These are phyloP conservation scores for Myopa tessellatipennis DNA, from an alignment of 2,888 invertebrate genomes.

Conservation along the genomic window DNA sequence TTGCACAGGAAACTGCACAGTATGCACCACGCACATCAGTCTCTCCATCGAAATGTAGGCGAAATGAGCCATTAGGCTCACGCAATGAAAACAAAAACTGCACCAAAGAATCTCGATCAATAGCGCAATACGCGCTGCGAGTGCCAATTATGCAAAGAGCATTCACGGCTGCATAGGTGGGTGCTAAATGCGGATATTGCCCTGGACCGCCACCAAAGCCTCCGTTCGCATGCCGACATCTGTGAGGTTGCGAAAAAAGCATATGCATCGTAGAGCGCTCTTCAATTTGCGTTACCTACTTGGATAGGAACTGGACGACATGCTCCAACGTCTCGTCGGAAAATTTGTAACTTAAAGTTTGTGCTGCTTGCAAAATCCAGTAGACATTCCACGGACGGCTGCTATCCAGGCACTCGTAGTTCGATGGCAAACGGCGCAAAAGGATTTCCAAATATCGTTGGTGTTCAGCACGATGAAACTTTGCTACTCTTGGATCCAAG, in stretches of 20 bases:
- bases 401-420: constrained; percentile 89
- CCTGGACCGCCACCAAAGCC: constrained; percentile 96
- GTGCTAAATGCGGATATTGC: constrained; percentile 92
- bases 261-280: neutral
- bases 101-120: constrained; percentile 79
- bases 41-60: constrained; percentile 92
- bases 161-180: constrained; percentile 97
- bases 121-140: constrained; percentile 86
- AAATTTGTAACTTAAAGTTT: constrained; percentile 77
- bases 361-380: constrained; percentile 94
- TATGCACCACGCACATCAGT: constrained; percentile 96
- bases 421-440: constrained; percentile 75
- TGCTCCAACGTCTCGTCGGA: constrained; percentile 71
- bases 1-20: constrained; percentile 92
- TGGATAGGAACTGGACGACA: constrained; percentile 73
- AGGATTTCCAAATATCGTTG: constrained; percentile 76
- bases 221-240: constrained; percentile 71
- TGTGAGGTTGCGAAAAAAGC: constrained; percentile 40
- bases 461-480: constrained; percentile 74
- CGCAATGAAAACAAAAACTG: constrained; percentile 83
- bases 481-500: constrained; percentile 72
- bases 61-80: constrained; percentile 89
- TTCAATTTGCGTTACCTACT: constrained; percentile 61
- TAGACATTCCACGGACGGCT: constrained; percentile 97
- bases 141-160: constrained; percentile 90